Evolutionary conservation across 2,797 vertebrate genomes (phyloP), one percentile per base, ranked within the genome.

Genomic region (Mionectes olivaceus): DNA sequence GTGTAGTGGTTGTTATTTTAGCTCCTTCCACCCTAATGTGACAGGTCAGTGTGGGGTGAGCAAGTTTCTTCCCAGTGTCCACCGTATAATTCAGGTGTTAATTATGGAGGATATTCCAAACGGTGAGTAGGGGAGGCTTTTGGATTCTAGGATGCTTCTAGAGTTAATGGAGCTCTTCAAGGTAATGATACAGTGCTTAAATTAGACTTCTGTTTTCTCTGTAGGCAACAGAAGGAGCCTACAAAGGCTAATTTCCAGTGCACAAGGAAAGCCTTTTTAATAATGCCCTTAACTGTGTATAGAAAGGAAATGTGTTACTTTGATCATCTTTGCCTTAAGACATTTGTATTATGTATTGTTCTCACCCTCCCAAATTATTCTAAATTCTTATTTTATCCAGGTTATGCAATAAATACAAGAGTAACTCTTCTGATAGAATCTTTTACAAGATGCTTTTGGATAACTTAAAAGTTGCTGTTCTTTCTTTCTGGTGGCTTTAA

Each of bases 401-500:
- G 86, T 94, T 98, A n/a, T 97, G 91, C 81, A 93, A 96, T 77
- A 96, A 95, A 83, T 98, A 97, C 84, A 95, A 96, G 65, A 94
- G 97, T 56, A 83, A 19, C 5, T 44, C 79, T 75, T 97, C 95
- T 37, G 96, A 96, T 71, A 89, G 87, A 75, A 93, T 98, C 75
- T 93, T 97, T 69, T 98, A 98, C 86, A 97, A 92, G 87, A 94
- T 94, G 68, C 95, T 98, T 83, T 84, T 98, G 63, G 94, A 75
- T 32, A 94, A 82, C 83, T 71, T 98, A 23, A 98, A 98, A 73
- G 85, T 97, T 39, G 44, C 61, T 39, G 37, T 57, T 76, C 78
- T 86, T 57, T 73, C 78, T 85, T 28, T 95, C 88, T 57, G 43
- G 81, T 50, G 78, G 77, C 93, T 77, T 78, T 97, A 64, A 78